Base-by-base conservation (phyloP, 2,888 invertebrate species). In the Lymantria dispar region DNA sequence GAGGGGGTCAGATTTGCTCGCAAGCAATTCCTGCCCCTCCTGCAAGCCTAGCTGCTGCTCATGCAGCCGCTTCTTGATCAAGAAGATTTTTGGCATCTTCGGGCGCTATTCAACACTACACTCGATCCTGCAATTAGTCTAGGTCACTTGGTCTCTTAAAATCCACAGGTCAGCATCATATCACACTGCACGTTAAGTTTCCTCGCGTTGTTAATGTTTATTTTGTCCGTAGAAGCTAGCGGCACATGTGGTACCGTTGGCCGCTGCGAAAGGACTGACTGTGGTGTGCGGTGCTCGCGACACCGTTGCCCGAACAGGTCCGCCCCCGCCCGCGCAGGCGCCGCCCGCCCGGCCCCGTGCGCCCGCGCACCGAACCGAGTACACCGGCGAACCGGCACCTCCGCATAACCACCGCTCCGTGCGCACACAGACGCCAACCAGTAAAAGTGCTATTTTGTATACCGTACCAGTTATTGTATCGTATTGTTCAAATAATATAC, bases 1-100 rank as follows among this genome's bases (percentile, higher is more conserved):
- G 62, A 94, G 83, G 59, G 93, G 87, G 78, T 94, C 94, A 66
- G 91, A 85, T 83, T 95, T 95, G 76, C 84, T 81, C 68, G 92
- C 90, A 54, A 94, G 92, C 72, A 95, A 93, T 87, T 96, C 96
- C 87, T 96, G 96, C 62, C 95, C 94, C 85, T 97, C 97, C 86
- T 95, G 92, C 81, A 97, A 90, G 74, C 95, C 93, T 78, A 96
- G 93, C 90, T 97, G 97, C 93, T 97, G 97, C 94, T 97, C 96
- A 74, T 96, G 96, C 92, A 97, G 93, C 83, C 97, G 94, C 87
- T 97, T 96, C 92, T 97, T 97, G 76, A 97, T 96, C 74, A 97
- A 91, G 91, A 97, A 97, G 89, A 97, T 97, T 93, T 97, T 97
- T 93, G 97, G 97, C 97, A 97, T 97, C 78, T 91, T 91, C 74